Base-by-base conservation (phyloP, 2,797 vertebrate genomes). In the Falco novaeseelandiae region DNA sequence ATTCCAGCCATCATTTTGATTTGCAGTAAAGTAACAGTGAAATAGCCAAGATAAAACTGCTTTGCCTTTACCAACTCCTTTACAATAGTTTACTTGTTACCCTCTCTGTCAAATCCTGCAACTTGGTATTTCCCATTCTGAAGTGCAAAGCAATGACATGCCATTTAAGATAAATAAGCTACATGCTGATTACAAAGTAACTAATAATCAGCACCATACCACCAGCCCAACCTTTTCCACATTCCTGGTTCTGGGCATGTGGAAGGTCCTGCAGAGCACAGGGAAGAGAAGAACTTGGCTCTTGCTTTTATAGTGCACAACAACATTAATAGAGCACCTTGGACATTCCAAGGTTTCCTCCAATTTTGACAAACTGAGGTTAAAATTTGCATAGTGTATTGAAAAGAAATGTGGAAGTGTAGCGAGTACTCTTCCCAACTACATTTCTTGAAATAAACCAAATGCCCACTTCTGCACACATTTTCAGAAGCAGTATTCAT, bases 261-360 rank as follows among this genome's bases (percentile, higher is more conserved):
- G 9, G 38, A 70, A 34, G 25, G 13, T n/a, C 36, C 14, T 13
- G 44, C 9, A 14, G 22, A 48, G 17, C 48, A 46, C 14, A 46
- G 10, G 34, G 17, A 38, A 40, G 18, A 38, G 34, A 49, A 72
- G 44, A 85, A 17, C 2, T 5, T 16, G 57, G n/a, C 22, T 69
- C 5, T n/a, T 2, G 4, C 20, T 48, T 17, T 9, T 25, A 5
- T 1, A 44, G 40, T 20, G 15, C 0, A 0, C 40, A 57, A 26
- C 13, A 57, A 22, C 4, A 1, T 20, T 20, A 44, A 44, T 5
- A 11, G 4, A 16, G 6, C 12, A 3, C 29, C 27, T 54, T 42
- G 4, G 9, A 16, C 11, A 4, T 34, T 55, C 19, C 20, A 57
- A 12, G 27, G 10, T 51, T 42, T n/a, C 12, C 18, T 79, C 32